Base-by-base conservation (phyloP, 2,888 invertebrate genomes). In the Drosophila lutescens region DNA sequence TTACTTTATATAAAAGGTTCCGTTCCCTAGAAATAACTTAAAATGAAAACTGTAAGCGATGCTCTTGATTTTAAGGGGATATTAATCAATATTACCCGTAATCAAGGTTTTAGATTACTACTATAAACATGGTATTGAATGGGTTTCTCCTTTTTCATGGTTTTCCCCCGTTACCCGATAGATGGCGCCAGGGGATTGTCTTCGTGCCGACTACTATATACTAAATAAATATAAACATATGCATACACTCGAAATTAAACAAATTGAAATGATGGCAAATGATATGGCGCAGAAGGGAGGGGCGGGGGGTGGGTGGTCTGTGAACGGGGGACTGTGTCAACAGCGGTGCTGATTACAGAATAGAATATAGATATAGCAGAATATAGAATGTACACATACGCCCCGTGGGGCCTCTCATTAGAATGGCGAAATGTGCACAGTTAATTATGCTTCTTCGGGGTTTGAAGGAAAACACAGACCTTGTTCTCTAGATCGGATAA, bases 361-460 rank as follows among this genome's bases (percentile, higher is more conserved):
- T 53, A 65, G 66, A 47, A 32, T 47, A 47, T 32, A 47, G 30
- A 32, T 47, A 47, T 32, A 47, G 30, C 32, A 15, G 47, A 32
- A 32, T 32, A 47, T 47, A 32, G 30, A 60, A 61, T 43, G 62
- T 63, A 43, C 62, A 63, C 62, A 59, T 32, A 60, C 43, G 60
- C 57, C 60, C 43, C 41, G 43, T 43, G 60, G 60, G 43, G 60
- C 57, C 58, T 49, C 49, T 50, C 66, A 68, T 68, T 69, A 57
- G 58, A 69, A 46, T 69, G 60, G 69, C 71, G 50, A 57, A 60
- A 65, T 59, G 61, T 70, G 61, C 60, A 68, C 76, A 84, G 82
- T 84, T 82, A 80, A 84, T 86, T 86, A 80, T 74, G 86, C 70
- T 86, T 85, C 49, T 44, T 51, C 8, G 63, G 44, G 73, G 62